A percentile compares a stretch with the other conserved stretches of the same genome.
phyloP scores from a whole-genome alignment of 2,888 invertebrate genomes.

The Ptilodon capucinus region DNA sequence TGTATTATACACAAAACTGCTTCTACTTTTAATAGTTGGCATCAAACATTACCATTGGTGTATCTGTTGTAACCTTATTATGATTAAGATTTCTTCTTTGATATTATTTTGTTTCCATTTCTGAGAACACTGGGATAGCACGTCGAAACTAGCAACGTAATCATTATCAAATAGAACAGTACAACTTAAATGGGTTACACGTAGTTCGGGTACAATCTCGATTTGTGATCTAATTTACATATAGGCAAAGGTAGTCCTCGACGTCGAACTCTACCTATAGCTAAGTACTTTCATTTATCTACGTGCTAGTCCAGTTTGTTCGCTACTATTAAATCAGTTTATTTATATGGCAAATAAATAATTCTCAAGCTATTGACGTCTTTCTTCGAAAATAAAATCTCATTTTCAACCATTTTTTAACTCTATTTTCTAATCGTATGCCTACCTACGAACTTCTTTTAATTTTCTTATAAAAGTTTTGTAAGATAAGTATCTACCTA shows the following conservation, averaged over 20 bases:
- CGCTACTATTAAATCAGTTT: not conserved
- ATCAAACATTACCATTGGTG: not conserved
- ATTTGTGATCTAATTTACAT: not conserved
- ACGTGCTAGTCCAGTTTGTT: not conserved
- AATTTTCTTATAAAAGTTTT: constrained; percentile 20
- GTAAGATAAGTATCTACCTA: not conserved
- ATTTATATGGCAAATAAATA: constrained; percentile 13
- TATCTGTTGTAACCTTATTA: constrained; percentile 7
- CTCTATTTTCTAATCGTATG: constrained; percentile 8
- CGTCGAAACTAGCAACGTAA: constrained; percentile 8
- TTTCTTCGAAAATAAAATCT: constrained; percentile 8
- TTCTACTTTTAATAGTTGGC: constrained; percentile 9
- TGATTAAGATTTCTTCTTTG: constrained; percentile 21
- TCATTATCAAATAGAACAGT: not conserved
- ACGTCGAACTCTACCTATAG: too few species aligned
- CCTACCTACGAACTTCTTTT: too few species aligned
- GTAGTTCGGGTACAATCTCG: not conserved
- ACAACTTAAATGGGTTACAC: not conserved
- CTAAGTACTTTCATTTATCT: not conserved
- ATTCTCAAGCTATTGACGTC: constrained; percentile 11
- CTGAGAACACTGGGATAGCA: constrained; percentile 15
- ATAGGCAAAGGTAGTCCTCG: not conserved
- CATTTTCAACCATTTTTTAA: constrained; percentile 7
- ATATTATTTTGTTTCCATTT: constrained; percentile 9
- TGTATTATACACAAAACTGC: constrained; percentile 38